phyloP scores from a whole-genome alignment of 1,140 invertebrate species.

The Zeugodacus cucurbitae region DNA sequence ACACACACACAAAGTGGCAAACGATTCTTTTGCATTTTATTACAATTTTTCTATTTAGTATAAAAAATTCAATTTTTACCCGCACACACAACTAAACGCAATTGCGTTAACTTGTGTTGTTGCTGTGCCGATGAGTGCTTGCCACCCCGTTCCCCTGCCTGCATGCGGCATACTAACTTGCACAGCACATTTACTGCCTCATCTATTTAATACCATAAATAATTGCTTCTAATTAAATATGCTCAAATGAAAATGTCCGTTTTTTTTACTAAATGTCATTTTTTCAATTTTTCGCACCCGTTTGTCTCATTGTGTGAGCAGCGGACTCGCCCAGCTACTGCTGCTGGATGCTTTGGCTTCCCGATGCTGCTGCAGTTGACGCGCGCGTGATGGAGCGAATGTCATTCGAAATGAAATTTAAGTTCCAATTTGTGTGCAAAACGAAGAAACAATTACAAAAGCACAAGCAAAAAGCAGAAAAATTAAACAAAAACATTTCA shows the following conservation, averaged over 20 bases:
- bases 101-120: not conserved
- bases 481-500: constrained; percentile 27
- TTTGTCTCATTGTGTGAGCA: constrained; percentile 1
- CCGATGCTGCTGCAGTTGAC: constrained; percentile 60
- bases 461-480: constrained; percentile 42
- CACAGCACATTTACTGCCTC: constrained; percentile 64
- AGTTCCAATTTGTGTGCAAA: constrained; percentile 61
- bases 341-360: not conserved
- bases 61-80: constrained; percentile 12
- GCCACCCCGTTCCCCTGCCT: not conserved
- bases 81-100: not conserved
- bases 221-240: constrained; percentile 67
- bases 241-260: constrained; percentile 66
- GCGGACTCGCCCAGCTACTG: not conserved
- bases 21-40: constrained; percentile 66
- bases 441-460: constrained; percentile 29
- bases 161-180: not conserved
- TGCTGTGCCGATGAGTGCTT: not conserved
- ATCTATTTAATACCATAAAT: constrained; percentile 67
- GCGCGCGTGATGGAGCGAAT: constrained; percentile 66
- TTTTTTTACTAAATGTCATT: constrained; percentile 41
- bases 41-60: constrained; percentile 58
- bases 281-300: not conserved
- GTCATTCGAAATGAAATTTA: constrained; percentile 66
- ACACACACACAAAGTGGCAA: constrained; percentile 31